phyloP scores from a whole-genome alignment of 2,888 invertebrate species.

The Limnephilus marmoratus region DNA sequence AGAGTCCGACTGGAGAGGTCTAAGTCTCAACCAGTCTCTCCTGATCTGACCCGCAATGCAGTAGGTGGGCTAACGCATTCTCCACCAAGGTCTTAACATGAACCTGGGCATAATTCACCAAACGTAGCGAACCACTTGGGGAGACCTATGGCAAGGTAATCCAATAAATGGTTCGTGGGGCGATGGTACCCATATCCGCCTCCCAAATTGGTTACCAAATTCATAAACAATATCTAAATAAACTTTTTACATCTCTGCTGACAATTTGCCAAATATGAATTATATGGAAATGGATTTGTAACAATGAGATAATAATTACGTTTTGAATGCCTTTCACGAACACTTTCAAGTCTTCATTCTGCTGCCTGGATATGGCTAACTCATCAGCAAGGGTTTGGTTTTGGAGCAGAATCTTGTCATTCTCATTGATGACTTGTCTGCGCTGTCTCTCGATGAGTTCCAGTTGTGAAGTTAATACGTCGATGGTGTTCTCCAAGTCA shows the following conservation, averaged over 20 bases:
- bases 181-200: too few species aligned
- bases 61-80: too few species aligned
- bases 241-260: not conserved
- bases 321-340: slow-evolving; percentile 56
- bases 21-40: too few species aligned
- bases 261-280: not conserved
- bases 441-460: slow-evolving; percentile 74
- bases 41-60: too few species aligned
- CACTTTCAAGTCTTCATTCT: slow-evolving; percentile 72
- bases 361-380: slow-evolving; percentile 72
- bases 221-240: too few species aligned
- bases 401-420: slow-evolving; percentile 75
- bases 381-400: slow-evolving; percentile 74
- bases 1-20: too few species aligned
- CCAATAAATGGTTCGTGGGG: too few species aligned
- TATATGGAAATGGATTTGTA: slow-evolving; percentile 26
- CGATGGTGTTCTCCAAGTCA: slow-evolving; percentile 72
- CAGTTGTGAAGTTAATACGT: slow-evolving; percentile 74
- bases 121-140: too few species aligned
- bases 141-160: too few species aligned
- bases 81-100: too few species aligned
- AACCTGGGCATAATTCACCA: too few species aligned
- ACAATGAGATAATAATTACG: slow-evolving; percentile 28
- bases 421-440: slow-evolving; percentile 74
- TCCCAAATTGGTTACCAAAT: too few species aligned